A percentile compares a stretch with the other conserved stretches of the same genome.
These are phyloP conservation scores for Varecia variegata DNA, from an alignment of 2,797 vertebrate species.

Conservation along the genomic window DNA sequence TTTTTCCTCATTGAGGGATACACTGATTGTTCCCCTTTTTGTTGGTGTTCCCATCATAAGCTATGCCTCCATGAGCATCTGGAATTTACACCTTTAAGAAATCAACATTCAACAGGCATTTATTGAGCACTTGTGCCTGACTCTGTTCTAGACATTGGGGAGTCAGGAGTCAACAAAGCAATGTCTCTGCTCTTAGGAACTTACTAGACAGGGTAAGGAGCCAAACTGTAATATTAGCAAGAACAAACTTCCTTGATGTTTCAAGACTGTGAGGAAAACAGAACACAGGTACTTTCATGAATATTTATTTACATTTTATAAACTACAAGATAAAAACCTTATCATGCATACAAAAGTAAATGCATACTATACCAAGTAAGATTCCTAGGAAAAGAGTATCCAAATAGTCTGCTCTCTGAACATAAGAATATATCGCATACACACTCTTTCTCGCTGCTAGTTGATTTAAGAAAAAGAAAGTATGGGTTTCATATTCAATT, in stretches of 20 bases:
- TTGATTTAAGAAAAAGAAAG: conserved; percentile 14
- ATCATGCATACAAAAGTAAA: not conserved
- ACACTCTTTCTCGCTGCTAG: not conserved
- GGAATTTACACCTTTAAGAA: not conserved
- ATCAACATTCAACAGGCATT: not conserved
- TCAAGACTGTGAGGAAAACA: not conserved
- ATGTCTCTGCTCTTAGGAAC: not conserved
- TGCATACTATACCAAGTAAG: not conserved
- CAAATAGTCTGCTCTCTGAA: not conserved
- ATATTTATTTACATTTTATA: not conserved
- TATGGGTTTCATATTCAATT: not conserved
- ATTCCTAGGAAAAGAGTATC: not conserved
- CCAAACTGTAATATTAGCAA: not conserved
- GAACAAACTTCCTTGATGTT: not conserved
- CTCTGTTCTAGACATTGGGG: not conserved
- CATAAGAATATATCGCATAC: not conserved
- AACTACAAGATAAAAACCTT: not conserved
- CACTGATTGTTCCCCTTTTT: not conserved
- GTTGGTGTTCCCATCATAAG: not conserved
- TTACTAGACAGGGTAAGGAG: not conserved
- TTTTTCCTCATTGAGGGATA: not conserved
- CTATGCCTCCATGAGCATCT: not conserved
- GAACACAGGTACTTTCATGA: not conserved
- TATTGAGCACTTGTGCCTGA: not conserved
- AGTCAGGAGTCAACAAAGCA: not conserved